Base-by-base conservation (phyloP, 2,113 vertebrate species). In the Rallus limicola region DNA sequence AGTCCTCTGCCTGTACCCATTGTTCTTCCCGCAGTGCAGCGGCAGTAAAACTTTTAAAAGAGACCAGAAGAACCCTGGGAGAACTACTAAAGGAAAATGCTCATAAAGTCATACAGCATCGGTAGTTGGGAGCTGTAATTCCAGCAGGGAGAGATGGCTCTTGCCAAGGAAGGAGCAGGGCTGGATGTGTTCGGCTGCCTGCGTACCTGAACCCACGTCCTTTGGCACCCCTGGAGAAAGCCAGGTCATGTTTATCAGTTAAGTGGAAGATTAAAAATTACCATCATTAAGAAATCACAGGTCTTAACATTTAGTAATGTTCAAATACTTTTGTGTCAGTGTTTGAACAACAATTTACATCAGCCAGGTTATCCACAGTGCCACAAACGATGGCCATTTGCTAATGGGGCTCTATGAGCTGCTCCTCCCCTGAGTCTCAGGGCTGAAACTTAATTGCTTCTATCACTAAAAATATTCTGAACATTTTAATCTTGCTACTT, bases 401-500 rank as follows among this genome's bases (percentile, higher is more conserved):
- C 83, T 29, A 58, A 20, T 21, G 17, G 62, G 44, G 8, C 68
- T 68, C 74, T 55, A 5, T 38, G 60, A 75, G 21, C 23, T 88
- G 67, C 40, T 91, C 15, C 75, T 83, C 59, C 40, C n/a, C 53
- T 20, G 23, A 11, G 82, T 79, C 42, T 79, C 44, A 59, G 70
- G 76, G 72, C 90, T 95, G 93, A 95, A 93, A 91, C 21, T 82
- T 77, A 80, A 79, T 4, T 86, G 59, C 65, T 91, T 80, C 72
- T 63, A 90, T 86, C 60, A 29, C 52, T 75, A 40, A 72, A 93
- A 90, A 77, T 64, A 92, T 74, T 92, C 77, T n/a, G 70, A 90
- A 82, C 70, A 52, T 94, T 96, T 97, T 85, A 85, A 79, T 96
- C 87, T 94, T 82, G 69, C 89, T 87, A 52, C 81, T 92, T 94